Evolutionary conservation across 2,113 vertebrate genomes (phyloP), one percentile per base, ranked within the genome.

Genomic region (Platichthys stellatus): DNA sequence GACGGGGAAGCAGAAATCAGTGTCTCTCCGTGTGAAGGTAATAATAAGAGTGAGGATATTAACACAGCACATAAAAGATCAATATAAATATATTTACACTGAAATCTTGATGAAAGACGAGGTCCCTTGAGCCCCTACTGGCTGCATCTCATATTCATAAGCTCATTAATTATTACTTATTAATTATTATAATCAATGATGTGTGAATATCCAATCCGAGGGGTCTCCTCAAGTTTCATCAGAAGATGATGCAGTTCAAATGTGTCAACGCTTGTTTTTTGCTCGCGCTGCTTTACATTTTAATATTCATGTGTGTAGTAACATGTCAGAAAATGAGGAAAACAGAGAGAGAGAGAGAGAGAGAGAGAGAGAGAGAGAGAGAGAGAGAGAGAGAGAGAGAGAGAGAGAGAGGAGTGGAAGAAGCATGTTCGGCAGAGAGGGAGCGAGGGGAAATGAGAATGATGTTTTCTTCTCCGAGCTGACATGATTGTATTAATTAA

Each of bases 121-220:
- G 1, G 38, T 79, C 61, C 23, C 57, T 21, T 61, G 35, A 82
- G 70, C 23, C 18, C 38, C 43, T 68, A 74, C 61, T 26, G 45
- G 43, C 57, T 51, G 47, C 56, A 76, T 67, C 69, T 70, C 60
- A 76, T 81, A 89, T 89, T 86, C 71, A 91, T 78, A 43, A 75
- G 63, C 66, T 78, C 74, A 88, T 90, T 81, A 81, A 88, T 88
- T 74, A 88, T 85, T 91, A 81, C 75, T 67, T 40, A 80, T 61
- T 61, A 61, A 61, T 61, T 35, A 61, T 20, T 35, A 70, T 56
- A 85, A 56, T 71, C 66, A 68, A 54, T 49, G 63, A 67, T 61
- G 53, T 69, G 74, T 62, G 59, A 73, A 69, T 71, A 40, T 74
- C 57, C 40, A 69, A 51, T 80, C 58, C n/a, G 61, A 51, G 69